These are phyloP conservation scores for Cactoblastis cactorum DNA, from an alignment of 2,888 invertebrate species.

Conservation along the genomic window DNA sequence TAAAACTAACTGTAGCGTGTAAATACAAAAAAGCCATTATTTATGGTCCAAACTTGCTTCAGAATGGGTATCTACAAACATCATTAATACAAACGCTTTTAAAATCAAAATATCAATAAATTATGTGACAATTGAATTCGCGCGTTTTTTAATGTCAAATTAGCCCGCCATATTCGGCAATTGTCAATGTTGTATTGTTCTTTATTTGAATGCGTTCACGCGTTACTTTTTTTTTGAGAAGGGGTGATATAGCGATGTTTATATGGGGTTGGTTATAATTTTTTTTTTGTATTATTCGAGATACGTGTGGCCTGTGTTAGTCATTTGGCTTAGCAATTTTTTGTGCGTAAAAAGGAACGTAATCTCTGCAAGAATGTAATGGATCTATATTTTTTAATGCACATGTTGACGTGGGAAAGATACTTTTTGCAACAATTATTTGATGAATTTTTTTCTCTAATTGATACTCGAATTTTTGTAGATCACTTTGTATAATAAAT, in stretches of 20 bases:
- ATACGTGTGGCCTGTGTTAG: slow-evolving; percentile 46
- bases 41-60: slow-evolving; percentile 52
- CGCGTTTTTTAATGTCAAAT: slow-evolving; percentile 76
- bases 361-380: slow-evolving; percentile 20
- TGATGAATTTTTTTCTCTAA: background rate
- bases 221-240: slow-evolving; percentile 54
- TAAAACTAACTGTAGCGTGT: slow-evolving; percentile 58
- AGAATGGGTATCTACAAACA: slow-evolving; percentile 50
- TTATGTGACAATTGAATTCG: slow-evolving; percentile 70
- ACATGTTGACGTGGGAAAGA: slow-evolving; percentile 33
- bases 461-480: background rate
- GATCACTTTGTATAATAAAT: background rate
- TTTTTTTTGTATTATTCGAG: slow-evolving; percentile 23
- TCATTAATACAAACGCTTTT: slow-evolving; percentile 65
- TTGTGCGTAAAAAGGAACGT: slow-evolving; percentile 40
- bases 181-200: slow-evolving; percentile 51
- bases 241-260: slow-evolving; percentile 51
- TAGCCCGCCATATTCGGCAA: slow-evolving; percentile 65
- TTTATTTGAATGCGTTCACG: slow-evolving; percentile 62
- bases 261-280: slow-evolving; percentile 25
- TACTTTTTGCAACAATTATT: background rate
- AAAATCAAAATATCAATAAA: slow-evolving; percentile 71
- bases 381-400: slow-evolving; percentile 26
- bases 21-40: slow-evolving; percentile 53
- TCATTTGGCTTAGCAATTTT: slow-evolving; percentile 39